Conservation (phyloP, 2,113 vertebrate species). For the Mustelus asterias region DNA sequence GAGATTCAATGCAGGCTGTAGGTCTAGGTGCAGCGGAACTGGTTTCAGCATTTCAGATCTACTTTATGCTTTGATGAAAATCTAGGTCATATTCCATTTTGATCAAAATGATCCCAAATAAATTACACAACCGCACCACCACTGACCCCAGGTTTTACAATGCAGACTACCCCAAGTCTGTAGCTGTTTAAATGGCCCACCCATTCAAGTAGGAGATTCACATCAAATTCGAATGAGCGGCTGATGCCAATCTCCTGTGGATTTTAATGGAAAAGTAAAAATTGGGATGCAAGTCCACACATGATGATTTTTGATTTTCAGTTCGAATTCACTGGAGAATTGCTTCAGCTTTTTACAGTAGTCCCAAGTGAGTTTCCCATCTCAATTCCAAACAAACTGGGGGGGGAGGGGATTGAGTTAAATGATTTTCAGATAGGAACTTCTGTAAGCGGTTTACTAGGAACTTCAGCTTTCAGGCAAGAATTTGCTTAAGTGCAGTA, state of each 20-base stretch:
- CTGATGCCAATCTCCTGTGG: neutral
- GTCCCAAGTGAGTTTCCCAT: neutral
- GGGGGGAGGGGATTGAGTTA: neutral
- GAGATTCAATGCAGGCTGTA: neutral
- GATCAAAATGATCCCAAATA: neutral
- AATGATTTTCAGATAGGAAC: neutral
- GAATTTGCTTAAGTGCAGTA: neutral
- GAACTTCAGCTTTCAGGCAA: neutral
- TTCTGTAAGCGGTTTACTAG: no score
- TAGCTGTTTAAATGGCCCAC: neutral
- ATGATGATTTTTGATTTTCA: constrained; percentile 12
- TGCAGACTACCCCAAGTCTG: neutral
- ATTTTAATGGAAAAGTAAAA: constrained; percentile 5
- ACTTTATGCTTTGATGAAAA: neutral
- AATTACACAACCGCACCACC: neutral
- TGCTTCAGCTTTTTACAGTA: neutral
- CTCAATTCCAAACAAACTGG: neutral
- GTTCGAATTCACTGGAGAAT: constrained; percentile 5
- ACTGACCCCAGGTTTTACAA: neutral
- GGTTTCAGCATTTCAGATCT: neutral
- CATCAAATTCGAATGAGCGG: constrained; percentile 17
- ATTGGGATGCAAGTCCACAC: neutral
- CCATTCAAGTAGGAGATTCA: neutral
- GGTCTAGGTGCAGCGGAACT: neutral
- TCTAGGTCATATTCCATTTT: neutral